Base-by-base conservation (phyloP, 2,797 vertebrate species). In the Danio jaintianensis region DNA sequence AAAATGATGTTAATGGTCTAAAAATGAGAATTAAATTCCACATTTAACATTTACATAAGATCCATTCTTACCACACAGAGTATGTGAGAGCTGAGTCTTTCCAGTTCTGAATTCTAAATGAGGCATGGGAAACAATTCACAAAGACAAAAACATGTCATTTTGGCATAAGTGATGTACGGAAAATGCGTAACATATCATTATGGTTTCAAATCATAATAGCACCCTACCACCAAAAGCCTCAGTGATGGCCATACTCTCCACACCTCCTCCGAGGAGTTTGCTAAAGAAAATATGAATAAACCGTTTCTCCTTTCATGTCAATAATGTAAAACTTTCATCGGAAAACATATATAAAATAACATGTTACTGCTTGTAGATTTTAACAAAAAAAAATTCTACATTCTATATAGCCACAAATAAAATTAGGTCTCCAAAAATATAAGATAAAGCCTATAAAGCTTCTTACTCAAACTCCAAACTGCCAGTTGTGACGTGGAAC, bases 181-280 rank as follows among this genome's bases (percentile, higher is more conserved):
- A 43, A 75, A 10, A 45, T 7, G 18, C 42, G n/a, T 22, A 63
- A 66, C 18, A 40, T 68, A 45, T 16, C 1, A 71, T 47, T 10
- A 43, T 47, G 12, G 11, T n/a, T 47, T 7, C 47, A 75, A 40
- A 66, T 43, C 13, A 20, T 4, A n/a, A 75, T 2, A 71, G 1
- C 13, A 79, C 1, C 92, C 91, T 86, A 99, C 98, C 98, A 92
- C 98, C 98, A 91, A 99, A 99, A 62, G 96, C 96, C 87, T 99
- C 98, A 18, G 98, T 99, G 87, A 99, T 99, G 58, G 98, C 96
- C 98, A 99, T 99, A 84, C 98, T 99, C 92, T 99, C 97, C 81
- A 99, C 91, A 63, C 98, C 98, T 79, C 98, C 98, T 88, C 98
- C 97, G 70, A 99, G 85, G 78, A 99, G 95, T 90, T 99, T 99